Evolutionary conservation across 1,140 invertebrate species (phyloP).

Genomic region (Drosophila lacertosa): DNA sequence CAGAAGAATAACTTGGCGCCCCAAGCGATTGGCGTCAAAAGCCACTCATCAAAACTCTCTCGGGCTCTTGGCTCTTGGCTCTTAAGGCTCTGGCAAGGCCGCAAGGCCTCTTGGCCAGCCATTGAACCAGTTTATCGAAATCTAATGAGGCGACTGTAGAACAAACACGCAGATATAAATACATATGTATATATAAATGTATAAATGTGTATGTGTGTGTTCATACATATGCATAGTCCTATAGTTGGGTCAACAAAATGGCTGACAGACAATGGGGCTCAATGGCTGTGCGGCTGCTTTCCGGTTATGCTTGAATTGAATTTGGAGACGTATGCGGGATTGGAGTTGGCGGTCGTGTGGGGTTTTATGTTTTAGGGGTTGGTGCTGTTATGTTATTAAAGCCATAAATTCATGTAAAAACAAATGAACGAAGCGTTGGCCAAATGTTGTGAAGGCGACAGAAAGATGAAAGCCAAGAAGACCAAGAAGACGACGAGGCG

Average conservation of each 20-base stretch:
- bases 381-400: slow-evolving; percentile 60
- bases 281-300: slow-evolving; percentile 17
- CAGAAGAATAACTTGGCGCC: neutral
- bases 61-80: neutral
- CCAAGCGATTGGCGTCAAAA: slow-evolving; percentile 11
- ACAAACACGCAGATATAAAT: slow-evolving; percentile 44
- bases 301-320: slow-evolving; percentile 16
- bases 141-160: slow-evolving; percentile 70
- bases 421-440: slow-evolving; percentile 63
- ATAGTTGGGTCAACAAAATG: slow-evolving; percentile 47
- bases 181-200: neutral
- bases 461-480: slow-evolving; percentile 7
- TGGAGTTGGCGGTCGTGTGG: neutral
- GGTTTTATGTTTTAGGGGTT: slow-evolving; percentile 5
- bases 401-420: slow-evolving; percentile 65
- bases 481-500: neutral
- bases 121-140: slow-evolving; percentile 62
- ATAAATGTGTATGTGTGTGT: too few species aligned
- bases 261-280: slow-evolving; percentile 57
- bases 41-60: slow-evolving; percentile 27
- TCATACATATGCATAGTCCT: neutral
- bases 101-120: slow-evolving; percentile 39
- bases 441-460: slow-evolving; percentile 49
- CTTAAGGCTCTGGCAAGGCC: too few species aligned
- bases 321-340: neutral